A percentile compares a stretch with the other conserved stretches of the same genome.
These are phyloP conservation scores for Euura lappo DNA, from an alignment of 1,140 invertebrate genomes.

Conservation along the genomic window DNA sequence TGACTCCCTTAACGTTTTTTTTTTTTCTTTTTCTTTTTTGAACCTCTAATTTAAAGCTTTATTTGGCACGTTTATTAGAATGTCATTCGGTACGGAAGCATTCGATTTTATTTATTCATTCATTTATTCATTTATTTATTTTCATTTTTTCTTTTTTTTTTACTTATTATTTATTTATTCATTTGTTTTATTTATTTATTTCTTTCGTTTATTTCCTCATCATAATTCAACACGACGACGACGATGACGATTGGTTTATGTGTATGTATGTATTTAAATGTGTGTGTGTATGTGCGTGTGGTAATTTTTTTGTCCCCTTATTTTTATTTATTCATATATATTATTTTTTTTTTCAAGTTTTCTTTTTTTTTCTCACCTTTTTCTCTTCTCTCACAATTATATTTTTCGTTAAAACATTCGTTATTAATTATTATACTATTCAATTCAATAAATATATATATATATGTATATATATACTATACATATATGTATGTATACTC, in stretches of 20 bases:
- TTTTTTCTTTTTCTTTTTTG: conserved; percentile 19
- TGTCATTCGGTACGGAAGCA: conserved; percentile 54
- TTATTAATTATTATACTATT: not conserved
- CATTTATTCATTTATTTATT: conserved; percentile 15
- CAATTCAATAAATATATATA: too few species aligned
- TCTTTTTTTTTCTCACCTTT: conserved; percentile 14
- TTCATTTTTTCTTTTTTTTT: conserved; percentile 19
- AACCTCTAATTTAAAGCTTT: conserved; percentile 44
- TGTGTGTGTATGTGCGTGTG: conserved; percentile 4
- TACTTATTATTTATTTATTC: conserved; percentile 11
- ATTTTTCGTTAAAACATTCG: conserved; percentile 3
- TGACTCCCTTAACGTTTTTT: conserved; percentile 20
- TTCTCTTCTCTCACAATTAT: not conserved
- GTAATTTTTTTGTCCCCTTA: conserved; percentile 14
- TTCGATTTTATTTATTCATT: conserved; percentile 45
- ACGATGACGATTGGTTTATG: not conserved
- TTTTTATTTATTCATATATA: conserved; percentile 1
- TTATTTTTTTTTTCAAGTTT: conserved; percentile 16
- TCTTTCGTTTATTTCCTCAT: not conserved
- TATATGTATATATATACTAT: too few species aligned
- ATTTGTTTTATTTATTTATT: conserved; percentile 12
- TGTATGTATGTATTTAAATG: not conserved
- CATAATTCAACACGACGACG: not conserved
- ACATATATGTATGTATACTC: too few species aligned
- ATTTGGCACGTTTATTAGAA: conserved; percentile 61